Percentiles rank a stretch among this genome's conserved stretches.
Conservation (phyloP, 1,140 invertebrate species). For the Drosophila pseudoananassae region DNA sequence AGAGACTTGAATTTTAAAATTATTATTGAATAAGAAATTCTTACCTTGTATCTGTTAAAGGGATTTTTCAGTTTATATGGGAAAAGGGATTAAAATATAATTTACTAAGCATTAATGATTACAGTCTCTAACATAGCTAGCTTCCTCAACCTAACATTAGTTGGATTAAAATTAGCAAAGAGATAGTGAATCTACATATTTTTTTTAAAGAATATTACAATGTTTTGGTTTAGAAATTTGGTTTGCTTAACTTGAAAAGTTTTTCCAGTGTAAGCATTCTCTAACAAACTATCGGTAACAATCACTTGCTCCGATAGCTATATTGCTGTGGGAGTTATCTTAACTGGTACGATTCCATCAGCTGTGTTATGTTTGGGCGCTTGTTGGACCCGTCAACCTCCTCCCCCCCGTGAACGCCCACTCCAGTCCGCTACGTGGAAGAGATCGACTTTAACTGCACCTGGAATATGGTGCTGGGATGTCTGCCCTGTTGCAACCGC, state of each 20-base stretch:
- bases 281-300: neutral
- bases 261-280: neutral
- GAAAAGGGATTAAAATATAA: too few species aligned
- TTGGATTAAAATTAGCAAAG: too few species aligned
- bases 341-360: neutral
- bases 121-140: too few species aligned
- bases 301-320: neutral
- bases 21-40: too few species aligned
- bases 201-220: neutral
- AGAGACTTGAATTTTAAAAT: too few species aligned
- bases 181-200: too few species aligned
- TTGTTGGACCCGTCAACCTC: neutral
- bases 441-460: neutral
- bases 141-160: too few species aligned
- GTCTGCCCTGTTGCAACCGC: conserved; percentile 55
- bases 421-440: conserved; percentile 42
- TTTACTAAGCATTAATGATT: too few species aligned
- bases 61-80: too few species aligned
- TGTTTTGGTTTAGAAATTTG: neutral
- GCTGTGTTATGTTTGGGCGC: conserved; percentile 34
- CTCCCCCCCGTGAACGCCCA: neutral
- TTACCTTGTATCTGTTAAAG: too few species aligned
- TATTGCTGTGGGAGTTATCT: neutral
- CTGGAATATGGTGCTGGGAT: conserved; percentile 64
- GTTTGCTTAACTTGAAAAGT: neutral